These are phyloP conservation scores for Halcyon malimbica DNA, from an alignment of 2,113 vertebrate genomes.

Conservation along the genomic window DNA sequence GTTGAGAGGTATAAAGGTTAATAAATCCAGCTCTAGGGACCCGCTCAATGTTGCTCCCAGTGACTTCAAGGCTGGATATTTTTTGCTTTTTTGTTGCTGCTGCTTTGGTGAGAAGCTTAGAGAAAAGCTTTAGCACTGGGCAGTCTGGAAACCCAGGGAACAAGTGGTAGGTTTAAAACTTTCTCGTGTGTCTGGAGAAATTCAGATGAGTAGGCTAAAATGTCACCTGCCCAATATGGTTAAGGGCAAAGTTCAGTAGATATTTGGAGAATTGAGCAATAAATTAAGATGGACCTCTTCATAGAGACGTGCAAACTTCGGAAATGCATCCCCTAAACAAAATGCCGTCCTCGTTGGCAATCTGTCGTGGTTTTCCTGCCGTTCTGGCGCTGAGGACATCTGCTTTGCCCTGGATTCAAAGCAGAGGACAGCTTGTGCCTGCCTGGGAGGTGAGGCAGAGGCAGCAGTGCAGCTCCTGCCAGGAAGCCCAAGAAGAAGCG, in stretches of 20 bases:
- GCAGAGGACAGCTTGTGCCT: neutral
- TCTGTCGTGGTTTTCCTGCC: neutral
- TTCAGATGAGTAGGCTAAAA: neutral
- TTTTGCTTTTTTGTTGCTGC: neutral
- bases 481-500: neutral
- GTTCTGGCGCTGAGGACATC: neutral
- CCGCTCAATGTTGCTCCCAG: neutral
- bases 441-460: neutral
- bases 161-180: neutral
- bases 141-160: neutral
- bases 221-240: accelerated
- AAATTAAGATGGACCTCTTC: neutral
- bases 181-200: neutral
- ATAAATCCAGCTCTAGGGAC: neutral
- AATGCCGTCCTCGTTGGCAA: neutral
- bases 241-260: neutral
- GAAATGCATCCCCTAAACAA: neutral
- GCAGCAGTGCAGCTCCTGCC: neutral
- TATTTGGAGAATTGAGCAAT: neutral
- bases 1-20: slow-evolving; percentile 7
- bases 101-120: neutral
- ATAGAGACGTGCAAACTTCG: neutral
- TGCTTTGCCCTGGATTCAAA: neutral
- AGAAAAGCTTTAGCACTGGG: neutral
- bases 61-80: neutral